Evolutionary conservation across 1,140 invertebrate genomes (phyloP), one percentile per base, ranked within the genome.

Genomic region (Brachionus sp.): DNA sequence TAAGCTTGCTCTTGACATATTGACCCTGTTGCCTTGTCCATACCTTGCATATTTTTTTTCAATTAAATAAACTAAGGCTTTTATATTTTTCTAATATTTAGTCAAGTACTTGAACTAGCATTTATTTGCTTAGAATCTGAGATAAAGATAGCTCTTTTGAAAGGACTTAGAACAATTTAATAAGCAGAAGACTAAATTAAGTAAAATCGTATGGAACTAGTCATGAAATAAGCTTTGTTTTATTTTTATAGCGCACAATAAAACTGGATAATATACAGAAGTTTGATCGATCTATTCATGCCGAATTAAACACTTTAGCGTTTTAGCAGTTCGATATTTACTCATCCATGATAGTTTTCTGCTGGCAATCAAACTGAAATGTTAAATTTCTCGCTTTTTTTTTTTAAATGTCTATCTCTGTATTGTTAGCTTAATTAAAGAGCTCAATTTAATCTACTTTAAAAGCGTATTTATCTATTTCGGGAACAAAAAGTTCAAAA

Each of bases 331-430:
- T 19, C 29, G 29, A 19, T 70, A 19, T 37, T 37, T 16, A 42
- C 66, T 70, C 66, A 70, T 70, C 66, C 66, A 70, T 70, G 33
- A 70, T 70, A 33, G 33, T 37, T 70, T 37, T 70, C 66, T 70
- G 66, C n/a, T 37, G 66, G 35, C 35, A 70, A 70, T 35, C 29
- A 70, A 70, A 37, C n/a, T 37, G 33, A 70, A 70, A 70, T 70
- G 66, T 70, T 70, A 37, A 37, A 37, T 19, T 70, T 29, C 33
- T 66, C 62, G 62, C 33, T 12, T 70, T 35, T 13, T 37, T 70
- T 35, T 19, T 1, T n/a, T n/a, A 70, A 70, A 70, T 70, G 66
- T 70, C 66, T 70, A 70, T 70, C n/a, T 70, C n/a, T n/a, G 66
- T 70, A 64, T 64, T 9, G 57, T 23, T 64, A 64, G 25, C 33